Conservation (phyloP, 2,113 vertebrate species). For the Nipponia nippon region DNA sequence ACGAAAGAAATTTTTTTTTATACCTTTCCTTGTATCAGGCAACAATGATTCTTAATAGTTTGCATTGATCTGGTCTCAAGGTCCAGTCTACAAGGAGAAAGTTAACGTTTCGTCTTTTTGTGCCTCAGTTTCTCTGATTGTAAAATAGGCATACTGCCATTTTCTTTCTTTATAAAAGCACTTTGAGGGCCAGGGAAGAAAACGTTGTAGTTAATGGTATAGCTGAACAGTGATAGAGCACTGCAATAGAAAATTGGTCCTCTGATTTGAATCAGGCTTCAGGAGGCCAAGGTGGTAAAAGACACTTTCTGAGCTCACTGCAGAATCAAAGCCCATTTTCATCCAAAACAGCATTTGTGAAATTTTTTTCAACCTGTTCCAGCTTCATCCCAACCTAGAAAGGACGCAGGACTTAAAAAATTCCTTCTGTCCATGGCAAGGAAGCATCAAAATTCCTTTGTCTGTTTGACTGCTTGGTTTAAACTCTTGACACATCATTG, state of each 20-base stretch:
- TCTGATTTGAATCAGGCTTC: neutral
- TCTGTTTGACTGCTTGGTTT: neutral
- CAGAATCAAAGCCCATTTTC: neutral
- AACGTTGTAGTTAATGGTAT: neutral
- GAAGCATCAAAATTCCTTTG: neutral
- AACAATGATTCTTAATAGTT: neutral
- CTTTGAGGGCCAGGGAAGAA: neutral
- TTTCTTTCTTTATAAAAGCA: neutral
- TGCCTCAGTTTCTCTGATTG: neutral
- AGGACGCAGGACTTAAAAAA: neutral
- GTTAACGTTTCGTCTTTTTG: neutral
- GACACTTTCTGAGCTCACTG: neutral
- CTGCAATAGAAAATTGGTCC: neutral
- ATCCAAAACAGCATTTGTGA: neutral
- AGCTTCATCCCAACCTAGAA: neutral
- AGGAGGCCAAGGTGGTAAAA: neutral
- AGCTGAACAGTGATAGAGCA: neutral
- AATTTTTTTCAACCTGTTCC: neutral
- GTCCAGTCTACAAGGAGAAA: neutral
- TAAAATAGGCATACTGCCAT: neutral
- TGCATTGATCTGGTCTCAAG: neutral
- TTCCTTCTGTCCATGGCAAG: neutral
- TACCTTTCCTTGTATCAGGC: neutral
- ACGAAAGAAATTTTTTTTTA: too few relatives aligned
- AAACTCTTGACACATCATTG: neutral